These are phyloP conservation scores for Channallabes apus DNA, from an alignment of 2,797 vertebrate species.

Conservation along the genomic window DNA sequence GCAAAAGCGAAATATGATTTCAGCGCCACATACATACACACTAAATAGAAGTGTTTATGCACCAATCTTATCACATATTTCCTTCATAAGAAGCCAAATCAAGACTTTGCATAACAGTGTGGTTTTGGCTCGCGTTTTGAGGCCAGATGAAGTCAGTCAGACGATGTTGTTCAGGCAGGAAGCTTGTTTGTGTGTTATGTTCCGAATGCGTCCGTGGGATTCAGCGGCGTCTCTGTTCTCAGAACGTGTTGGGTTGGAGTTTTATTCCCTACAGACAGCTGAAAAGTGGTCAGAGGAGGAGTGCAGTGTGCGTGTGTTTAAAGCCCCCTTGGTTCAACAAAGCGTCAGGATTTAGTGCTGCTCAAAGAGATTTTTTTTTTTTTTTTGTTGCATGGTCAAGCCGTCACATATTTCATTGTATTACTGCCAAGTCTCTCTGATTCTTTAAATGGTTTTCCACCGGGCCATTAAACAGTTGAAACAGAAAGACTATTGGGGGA, in stretches of 20 bases:
- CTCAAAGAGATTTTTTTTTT: neutral
- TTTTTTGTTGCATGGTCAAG: neutral
- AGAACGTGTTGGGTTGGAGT: neutral
- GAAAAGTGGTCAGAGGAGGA: neutral
- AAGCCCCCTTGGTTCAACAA: neutral
- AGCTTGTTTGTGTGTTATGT: neutral
- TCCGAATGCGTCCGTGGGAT: neutral
- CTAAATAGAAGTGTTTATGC: neutral
- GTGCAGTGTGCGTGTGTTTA: too few relatives aligned
- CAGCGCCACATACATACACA: neutral
- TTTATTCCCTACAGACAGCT: neutral
- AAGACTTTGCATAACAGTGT: neutral
- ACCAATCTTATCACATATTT: neutral
- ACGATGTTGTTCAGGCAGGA: neutral
- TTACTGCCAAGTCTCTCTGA: neutral
- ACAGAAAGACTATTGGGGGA: neutral
- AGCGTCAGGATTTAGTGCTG: too few relatives aligned
- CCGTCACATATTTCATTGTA: neutral
- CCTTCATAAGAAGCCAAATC: neutral
- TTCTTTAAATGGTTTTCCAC: constrained; percentile 22
- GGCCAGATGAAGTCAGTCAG: constrained; percentile 19
- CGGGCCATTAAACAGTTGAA: neutral
- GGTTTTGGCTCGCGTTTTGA: constrained; percentile 2
- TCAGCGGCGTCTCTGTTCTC: neutral
- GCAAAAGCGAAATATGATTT: neutral